Conservation (phyloP, 2,888 invertebrate species). For the Sepiola atlantica region DNA sequence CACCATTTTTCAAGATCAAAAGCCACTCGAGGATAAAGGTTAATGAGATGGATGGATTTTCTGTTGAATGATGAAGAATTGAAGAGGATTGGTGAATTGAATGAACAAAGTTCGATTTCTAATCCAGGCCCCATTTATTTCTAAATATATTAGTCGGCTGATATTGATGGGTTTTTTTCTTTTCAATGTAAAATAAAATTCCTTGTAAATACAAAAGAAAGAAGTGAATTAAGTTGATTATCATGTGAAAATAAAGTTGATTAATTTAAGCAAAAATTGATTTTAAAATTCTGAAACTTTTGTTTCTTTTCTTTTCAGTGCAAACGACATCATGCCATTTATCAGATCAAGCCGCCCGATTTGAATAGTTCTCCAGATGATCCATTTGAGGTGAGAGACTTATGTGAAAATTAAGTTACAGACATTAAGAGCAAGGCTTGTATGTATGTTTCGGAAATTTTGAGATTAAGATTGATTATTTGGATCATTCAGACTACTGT, state of each 20-base stretch:
- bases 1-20: too few relatives aligned
- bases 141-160: too few relatives aligned
- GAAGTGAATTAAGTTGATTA: neutral
- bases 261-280: neutral
- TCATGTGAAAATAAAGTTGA: neutral
- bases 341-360: conserved; percentile 72
- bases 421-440: neutral
- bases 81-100: too few relatives aligned
- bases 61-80: too few relatives aligned
- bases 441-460: too few relatives aligned
- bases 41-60: too few relatives aligned
- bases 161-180: too few relatives aligned
- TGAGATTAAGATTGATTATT: too few relatives aligned
- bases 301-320: conserved; percentile 63
- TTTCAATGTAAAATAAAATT: neutral
- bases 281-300: neutral
- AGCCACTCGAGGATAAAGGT: too few relatives aligned
- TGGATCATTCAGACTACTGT: too few relatives aligned
- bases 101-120: too few relatives aligned
- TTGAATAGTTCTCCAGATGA: conserved; percentile 67
- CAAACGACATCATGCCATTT: conserved; percentile 72
- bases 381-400: conserved; percentile 68
- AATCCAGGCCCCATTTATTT: too few relatives aligned
- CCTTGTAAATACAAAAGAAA: neutral
- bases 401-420: neutral